A percentile compares a stretch with the other conserved stretches of the same genome.
These are phyloP conservation scores for Pleuronectes platessa DNA, from an alignment of 2,113 vertebrate genomes.

Conservation along the genomic window DNA sequence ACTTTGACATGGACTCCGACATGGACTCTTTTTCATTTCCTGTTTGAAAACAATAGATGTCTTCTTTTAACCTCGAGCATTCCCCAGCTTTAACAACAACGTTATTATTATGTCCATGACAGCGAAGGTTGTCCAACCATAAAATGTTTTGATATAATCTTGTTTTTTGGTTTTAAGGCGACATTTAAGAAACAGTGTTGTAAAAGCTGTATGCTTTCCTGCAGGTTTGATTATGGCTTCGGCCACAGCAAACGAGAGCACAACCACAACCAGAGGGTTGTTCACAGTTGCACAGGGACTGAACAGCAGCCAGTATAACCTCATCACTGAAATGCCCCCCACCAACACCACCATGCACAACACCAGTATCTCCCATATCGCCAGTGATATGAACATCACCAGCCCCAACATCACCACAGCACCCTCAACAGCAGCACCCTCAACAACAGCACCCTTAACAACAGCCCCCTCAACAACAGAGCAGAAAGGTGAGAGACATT, in stretches of 20 bases:
- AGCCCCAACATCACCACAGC: too few relatives aligned
- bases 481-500: conserved; percentile 9
- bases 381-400: background rate
- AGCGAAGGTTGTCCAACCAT: background rate
- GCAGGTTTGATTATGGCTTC: conserved; percentile 43
- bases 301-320: accelerated
- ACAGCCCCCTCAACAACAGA: background rate
- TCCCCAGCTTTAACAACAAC: background rate
- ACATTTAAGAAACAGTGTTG: too few relatives aligned
- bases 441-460: background rate
- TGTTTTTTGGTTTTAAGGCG: background rate
- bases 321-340: accelerated
- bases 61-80: background rate
- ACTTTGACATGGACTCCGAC: background rate
- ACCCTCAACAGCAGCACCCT: too few relatives aligned
- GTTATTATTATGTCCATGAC: background rate
- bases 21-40: background rate
- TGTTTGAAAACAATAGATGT: background rate
- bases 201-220: background rate
- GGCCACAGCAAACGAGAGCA: accelerated
- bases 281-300: accelerated
- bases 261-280: accelerated
- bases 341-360: background rate
- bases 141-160: background rate
- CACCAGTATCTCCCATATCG: background rate